These are phyloP conservation scores for Psittacula echo DNA, from an alignment of 2,797 vertebrate species.

Conservation along the genomic window DNA sequence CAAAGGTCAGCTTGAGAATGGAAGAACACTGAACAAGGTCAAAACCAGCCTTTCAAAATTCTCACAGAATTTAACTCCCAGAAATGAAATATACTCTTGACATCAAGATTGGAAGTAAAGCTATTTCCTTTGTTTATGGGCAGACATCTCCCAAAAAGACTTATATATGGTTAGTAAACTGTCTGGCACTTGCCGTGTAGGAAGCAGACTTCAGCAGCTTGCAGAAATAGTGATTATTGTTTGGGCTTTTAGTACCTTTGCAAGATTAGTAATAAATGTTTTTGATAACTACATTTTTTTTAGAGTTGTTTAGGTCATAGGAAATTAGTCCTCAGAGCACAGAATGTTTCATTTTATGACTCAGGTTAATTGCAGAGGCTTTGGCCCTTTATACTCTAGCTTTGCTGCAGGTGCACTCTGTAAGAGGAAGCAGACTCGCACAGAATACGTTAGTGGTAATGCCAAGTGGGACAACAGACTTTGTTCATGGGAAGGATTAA, in stretches of 20 bases:
- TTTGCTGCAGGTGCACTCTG: background rate
- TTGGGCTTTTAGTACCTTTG: background rate
- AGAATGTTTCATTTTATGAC: background rate
- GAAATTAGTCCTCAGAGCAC: background rate
- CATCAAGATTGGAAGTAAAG: background rate
- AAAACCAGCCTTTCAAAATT: constrained; percentile 1
- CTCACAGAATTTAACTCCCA: background rate
- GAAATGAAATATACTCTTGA: background rate
- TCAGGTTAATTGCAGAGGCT: background rate
- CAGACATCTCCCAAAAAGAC: background rate
- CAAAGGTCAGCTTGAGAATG: background rate
- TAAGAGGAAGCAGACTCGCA: background rate
- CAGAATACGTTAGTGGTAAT: background rate
- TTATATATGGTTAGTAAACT: background rate
- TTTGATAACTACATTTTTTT: background rate
- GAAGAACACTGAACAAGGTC: background rate
- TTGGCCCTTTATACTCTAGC: background rate
- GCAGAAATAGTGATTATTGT: background rate
- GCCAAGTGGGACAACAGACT: background rate
- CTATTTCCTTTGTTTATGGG: background rate
- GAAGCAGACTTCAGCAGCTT: background rate
- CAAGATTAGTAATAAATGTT: background rate
- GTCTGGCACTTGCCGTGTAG: background rate
- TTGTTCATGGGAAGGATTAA: constrained; percentile 32
- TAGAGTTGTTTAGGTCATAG: background rate